Evolutionary conservation across 2,888 invertebrate species (phyloP), one percentile per base, ranked within the genome.

Genomic region (Dicyrtomina minuta): DNA sequence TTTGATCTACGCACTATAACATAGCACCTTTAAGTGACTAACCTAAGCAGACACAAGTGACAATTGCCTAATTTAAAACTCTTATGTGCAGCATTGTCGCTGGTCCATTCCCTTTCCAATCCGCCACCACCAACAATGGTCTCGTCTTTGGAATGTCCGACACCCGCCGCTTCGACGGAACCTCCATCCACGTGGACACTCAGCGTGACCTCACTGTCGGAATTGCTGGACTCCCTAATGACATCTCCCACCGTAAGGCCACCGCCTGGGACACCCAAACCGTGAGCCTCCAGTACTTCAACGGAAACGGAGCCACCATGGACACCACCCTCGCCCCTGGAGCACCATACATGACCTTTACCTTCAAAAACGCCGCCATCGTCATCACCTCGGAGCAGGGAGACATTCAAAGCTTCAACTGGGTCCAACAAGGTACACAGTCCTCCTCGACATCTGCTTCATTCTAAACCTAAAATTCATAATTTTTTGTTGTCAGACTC

Each of bases 21-120:
- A 43, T 43, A 43, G 8, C 43, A 43, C 8, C 43, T 13, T 43
- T 12, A 43, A 43, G 13, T 13, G 43, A 13, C 8, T 43, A 13
- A 44, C 1, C 49, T 49, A 1, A n/a, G 1, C 12, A n/a, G 15
- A 1, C n/a, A n/a, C n/a, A n/a, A n/a, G n/a, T n/a, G n/a, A n/a
- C n/a, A n/a, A n/a, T n/a, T n/a, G n/a, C n/a, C n/a, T n/a, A n/a
- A n/a, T n/a, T n/a, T n/a, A n/a, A n/a, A n/a, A n/a, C n/a, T n/a
- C n/a, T n/a, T n/a, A n/a, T n/a, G n/a, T n/a, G n/a, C n/a, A n/a
- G n/a, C n/a, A n/a, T n/a, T n/a, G 64, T 71, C 2, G 76, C 76
- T 22, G 76, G 76, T 2, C 76, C 76, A 8, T 76, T 76, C 64
- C 76, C 76, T 2, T 76, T 70, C 66, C 74, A 74, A 46, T 33